These are phyloP conservation scores for Asobara japonica DNA, from an alignment of 1,140 invertebrate species.

Conservation along the genomic window DNA sequence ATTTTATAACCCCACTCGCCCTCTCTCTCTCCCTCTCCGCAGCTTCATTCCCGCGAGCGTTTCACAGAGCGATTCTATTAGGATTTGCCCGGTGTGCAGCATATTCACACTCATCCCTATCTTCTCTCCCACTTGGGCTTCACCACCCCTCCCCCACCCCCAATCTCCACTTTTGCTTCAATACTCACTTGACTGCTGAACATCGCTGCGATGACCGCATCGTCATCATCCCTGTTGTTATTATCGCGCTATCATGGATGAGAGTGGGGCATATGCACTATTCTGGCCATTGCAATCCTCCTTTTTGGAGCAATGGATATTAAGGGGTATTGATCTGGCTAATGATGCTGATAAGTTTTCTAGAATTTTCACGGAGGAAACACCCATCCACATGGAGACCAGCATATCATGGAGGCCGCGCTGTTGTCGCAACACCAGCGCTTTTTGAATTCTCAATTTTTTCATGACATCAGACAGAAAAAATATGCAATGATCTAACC, in stretches of 20 bases:
- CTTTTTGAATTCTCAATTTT: too few species aligned
- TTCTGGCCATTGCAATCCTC: not conserved
- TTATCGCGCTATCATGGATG: not conserved
- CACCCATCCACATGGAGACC: too few species aligned
- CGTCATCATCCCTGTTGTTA: conserved; percentile 10
- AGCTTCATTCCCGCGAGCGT: conserved; percentile 28
- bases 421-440: too few species aligned
- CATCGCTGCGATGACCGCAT: conserved; percentile 13
- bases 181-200: conserved; percentile 8
- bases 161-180: conserved; percentile 4
- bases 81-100: conserved; percentile 6
- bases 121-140: not conserved
- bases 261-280: too few species aligned
- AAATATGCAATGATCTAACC: too few species aligned
- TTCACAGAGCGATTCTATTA: conserved; percentile 17
- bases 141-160: not conserved
- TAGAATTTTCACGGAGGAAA: not conserved
- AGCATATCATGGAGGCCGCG: too few species aligned
- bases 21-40: not conserved
- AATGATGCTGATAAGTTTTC: not conserved
- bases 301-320: not conserved
- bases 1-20: not conserved
- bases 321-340: not conserved
- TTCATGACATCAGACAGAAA: too few species aligned
- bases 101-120: conserved; percentile 14